phyloP scores from a whole-genome alignment of 2,113 vertebrate species.

The Lanius ludovicianus region DNA sequence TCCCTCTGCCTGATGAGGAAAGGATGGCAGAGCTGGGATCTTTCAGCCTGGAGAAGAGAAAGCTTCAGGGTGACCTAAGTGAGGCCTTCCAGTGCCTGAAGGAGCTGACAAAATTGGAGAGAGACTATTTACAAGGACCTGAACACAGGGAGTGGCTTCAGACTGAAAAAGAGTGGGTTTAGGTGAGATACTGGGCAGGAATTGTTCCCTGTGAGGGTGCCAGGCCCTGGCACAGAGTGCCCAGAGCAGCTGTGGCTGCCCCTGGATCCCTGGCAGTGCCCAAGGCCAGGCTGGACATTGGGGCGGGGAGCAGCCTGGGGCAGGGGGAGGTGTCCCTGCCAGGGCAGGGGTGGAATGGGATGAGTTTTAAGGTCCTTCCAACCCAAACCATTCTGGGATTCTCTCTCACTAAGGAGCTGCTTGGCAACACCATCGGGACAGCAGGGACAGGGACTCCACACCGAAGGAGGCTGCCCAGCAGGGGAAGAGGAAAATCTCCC shows the following conservation, averaged over 20 bases:
- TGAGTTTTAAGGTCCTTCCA: background rate
- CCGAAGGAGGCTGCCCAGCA: background rate
- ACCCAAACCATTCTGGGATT: background rate
- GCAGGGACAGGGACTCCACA: background rate
- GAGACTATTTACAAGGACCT: background rate
- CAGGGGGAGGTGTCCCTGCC: background rate
- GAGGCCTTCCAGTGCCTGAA: background rate
- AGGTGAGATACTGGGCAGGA: background rate
- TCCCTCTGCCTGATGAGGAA: background rate
- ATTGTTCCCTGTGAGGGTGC: background rate
- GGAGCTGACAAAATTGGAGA: background rate
- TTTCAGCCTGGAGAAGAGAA: background rate
- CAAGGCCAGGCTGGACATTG: background rate
- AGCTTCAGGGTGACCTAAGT: background rate
- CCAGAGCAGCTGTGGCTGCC: background rate
- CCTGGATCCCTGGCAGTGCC: background rate
- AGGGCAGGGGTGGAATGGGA: rapidly evolving
- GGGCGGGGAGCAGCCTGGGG: background rate
- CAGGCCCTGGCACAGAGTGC: background rate
- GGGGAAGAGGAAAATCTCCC: background rate
- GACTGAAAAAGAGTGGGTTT: background rate
- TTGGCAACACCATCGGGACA: background rate
- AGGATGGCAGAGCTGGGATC: background rate
- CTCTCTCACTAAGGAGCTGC: background rate
- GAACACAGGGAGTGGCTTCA: background rate